These are phyloP conservation scores for Ochotona princeps DNA, from an alignment of 2,113 vertebrate genomes.

Conservation along the genomic window DNA sequence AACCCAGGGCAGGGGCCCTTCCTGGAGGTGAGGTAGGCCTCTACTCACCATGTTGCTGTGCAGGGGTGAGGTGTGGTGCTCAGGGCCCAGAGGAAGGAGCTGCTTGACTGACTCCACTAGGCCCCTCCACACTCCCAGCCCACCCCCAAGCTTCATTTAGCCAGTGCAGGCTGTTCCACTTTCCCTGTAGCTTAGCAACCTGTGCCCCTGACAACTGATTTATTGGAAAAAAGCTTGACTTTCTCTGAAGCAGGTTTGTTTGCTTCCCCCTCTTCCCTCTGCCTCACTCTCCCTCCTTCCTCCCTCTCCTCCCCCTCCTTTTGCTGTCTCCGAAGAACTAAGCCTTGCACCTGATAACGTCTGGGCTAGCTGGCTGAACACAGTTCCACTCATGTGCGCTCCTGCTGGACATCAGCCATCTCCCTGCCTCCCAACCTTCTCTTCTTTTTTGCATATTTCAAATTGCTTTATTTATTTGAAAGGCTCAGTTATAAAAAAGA, in stretches of 20 bases:
- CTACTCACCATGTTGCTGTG: accelerated
- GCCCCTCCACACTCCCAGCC: background rate
- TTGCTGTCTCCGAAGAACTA: background rate
- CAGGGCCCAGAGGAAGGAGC: conserved; percentile 37
- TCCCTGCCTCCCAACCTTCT: background rate
- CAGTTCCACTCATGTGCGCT: background rate
- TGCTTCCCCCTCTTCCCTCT: background rate
- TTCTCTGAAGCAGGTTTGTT: conserved; percentile 45
- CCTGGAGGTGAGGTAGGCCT: background rate
- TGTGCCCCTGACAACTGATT: conserved; percentile 41
- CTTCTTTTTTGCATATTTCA: background rate
- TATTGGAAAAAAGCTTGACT: conserved; percentile 51
- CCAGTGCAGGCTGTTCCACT: conserved; percentile 42
- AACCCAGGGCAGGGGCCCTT: background rate
- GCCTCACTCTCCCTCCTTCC: background rate
- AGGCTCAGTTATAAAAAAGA: too few relatives aligned
- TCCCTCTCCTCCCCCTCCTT: accelerated
- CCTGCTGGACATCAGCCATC: background rate
- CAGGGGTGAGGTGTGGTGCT: background rate
- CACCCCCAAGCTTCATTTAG: conserved; percentile 60
- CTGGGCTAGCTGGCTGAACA: too few relatives aligned
- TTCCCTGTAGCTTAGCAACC: conserved; percentile 70
- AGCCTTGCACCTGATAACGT: background rate
- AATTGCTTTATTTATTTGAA: too few relatives aligned
- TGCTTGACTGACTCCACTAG: background rate